Percentiles rank a stretch among this genome's conserved stretches.
Conservation (phyloP, 2,888 invertebrate genomes). For the Oscheius sp. region DNA sequence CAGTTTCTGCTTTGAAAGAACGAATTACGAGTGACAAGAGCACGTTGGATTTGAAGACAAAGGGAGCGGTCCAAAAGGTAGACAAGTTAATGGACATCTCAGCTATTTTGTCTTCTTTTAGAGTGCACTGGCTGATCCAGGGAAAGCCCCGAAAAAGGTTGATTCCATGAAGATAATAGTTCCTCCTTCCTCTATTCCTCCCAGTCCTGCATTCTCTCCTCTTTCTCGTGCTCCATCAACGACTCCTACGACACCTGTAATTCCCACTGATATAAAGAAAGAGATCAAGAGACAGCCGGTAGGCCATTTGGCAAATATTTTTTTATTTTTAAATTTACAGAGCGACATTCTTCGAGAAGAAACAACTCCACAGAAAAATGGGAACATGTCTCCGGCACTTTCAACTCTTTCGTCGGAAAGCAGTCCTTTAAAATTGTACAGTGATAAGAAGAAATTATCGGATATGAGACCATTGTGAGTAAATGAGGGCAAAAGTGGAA, state of each 20-base stretch:
- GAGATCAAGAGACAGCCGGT: not conserved
- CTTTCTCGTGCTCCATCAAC: too few species aligned
- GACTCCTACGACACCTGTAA: not conserved
- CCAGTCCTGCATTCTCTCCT: too few species aligned
- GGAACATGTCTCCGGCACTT: not conserved
- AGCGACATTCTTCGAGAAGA: not conserved
- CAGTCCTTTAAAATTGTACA: not conserved
- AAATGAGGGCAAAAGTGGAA: not conserved
- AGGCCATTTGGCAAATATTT: not conserved
- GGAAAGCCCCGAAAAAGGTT: not conserved
- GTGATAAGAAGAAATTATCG: not conserved
- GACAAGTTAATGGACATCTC: too few species aligned
- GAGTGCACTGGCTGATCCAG: not conserved
- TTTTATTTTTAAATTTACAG: too few species aligned
- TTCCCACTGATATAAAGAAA: not conserved
- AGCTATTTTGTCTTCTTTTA: not conserved
- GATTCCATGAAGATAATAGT: not conserved
- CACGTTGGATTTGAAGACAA: too few species aligned
- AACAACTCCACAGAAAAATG: not conserved
- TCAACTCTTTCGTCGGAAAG: not conserved
- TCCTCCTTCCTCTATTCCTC: not conserved
- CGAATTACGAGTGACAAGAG: too few species aligned
- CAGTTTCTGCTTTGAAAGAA: too few species aligned
- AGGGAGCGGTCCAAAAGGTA: too few species aligned
- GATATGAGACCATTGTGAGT: slow-evolving; percentile 7